Evolutionary conservation across 2,888 invertebrate genomes (phyloP), one percentile per base, ranked within the genome.

Genomic region (Anaspis maculata): DNA sequence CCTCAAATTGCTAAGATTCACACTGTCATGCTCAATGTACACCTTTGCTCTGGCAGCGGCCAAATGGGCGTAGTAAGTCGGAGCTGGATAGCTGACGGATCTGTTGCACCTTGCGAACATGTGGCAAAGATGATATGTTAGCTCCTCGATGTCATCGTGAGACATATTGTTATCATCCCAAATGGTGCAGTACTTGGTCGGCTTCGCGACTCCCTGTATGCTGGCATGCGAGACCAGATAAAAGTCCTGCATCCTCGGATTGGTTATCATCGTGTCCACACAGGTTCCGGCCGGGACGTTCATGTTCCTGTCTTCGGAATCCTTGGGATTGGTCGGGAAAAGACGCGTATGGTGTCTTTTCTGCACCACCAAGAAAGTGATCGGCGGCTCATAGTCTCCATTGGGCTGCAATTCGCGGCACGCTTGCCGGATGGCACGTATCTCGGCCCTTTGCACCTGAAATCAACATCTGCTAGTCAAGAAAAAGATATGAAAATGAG

Each of bases 311-410:
- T 79, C 79, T 44, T 69, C 66, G 0, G 53, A 52, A 41, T 70
- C 66, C 3, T 32, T 37, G 1, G n/a, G 7, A 36, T 62, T 51
- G 1, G 52, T 53, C 1, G 73, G 72, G 42, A 73, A 73, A 11
- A 73, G 54, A 25, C 96, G 75, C 0, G 94, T 91, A 58, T 97
- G 96, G 69, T 97, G 97, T 1, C 97, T 74, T 64, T 98, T 97
- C 62, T 97, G 95, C 0, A 97, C 96, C 5, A 96, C 85, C 24
- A 96, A 68, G 62, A 94, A 95, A 15, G 94, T 83, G 13, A 97
- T 77, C 29, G 78, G 74, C 0, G 95, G 90, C 51, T 79, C 75
- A 49, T 76, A 80, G 3, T 71, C 70, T n/a, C n/a, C n/a, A 3
- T 64, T 27, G 1, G 22, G n/a, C 2, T 53, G 41, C 9, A 57